Conservation (phyloP, 2,888 invertebrate genomes). For the Sphaeridia pumilis region DNA sequence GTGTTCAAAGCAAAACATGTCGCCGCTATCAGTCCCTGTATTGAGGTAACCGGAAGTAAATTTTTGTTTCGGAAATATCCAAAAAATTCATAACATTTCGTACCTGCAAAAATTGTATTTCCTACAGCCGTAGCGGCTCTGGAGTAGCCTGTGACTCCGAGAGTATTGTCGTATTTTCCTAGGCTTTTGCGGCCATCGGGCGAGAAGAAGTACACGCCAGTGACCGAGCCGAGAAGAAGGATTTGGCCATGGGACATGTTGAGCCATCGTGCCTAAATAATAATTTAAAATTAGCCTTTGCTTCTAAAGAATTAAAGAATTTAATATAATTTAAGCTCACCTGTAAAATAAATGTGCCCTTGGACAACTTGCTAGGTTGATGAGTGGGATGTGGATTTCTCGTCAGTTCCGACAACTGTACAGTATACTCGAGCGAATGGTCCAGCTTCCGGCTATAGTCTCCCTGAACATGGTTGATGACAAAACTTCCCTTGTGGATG, state of each 20-base stretch:
- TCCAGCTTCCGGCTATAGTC: constrained; percentile 8
- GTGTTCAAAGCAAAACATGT: constrained; percentile 12
- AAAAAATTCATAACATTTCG: no score
- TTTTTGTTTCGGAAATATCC: no score
- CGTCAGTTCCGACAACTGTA: constrained; percentile 13
- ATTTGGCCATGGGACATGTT: constrained; percentile 5
- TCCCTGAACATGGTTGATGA: constrained; percentile 16
- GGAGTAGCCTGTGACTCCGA: constrained; percentile 16
- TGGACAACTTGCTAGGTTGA: constrained; percentile 8
- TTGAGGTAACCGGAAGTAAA: no score
- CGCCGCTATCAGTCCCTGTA: constrained; percentile 16
- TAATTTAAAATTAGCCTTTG: no score
- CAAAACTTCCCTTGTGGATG: constrained; percentile 20
- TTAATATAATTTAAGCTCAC: neutral
- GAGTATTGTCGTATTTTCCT: constrained; percentile 21
- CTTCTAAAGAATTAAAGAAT: neutral
- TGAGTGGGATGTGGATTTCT: neutral
- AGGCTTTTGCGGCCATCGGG: constrained; percentile 21
- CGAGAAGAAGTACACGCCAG: constrained; percentile 24
- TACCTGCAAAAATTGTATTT: constrained; percentile 14
- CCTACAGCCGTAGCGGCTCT: constrained; percentile 9
- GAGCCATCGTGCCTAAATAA: constrained; percentile 16
- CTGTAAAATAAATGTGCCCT: constrained; percentile 15
- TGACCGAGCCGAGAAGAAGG: constrained; percentile 9
- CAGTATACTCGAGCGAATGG: constrained; percentile 8